Base-by-base conservation (phyloP, 2,797 vertebrate genomes). In the Onychomys leucogaster region DNA sequence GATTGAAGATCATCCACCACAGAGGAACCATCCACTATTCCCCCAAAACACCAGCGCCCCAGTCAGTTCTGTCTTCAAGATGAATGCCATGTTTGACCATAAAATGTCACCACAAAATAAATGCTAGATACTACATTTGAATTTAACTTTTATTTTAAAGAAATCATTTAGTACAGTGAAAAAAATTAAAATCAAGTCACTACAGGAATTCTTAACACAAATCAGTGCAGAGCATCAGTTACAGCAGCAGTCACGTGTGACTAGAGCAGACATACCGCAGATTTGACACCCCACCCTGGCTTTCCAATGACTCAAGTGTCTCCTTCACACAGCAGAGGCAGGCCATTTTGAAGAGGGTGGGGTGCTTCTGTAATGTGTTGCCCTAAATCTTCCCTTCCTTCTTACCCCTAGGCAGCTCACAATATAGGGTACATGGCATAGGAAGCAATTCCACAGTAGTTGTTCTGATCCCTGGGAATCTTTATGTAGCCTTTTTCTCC, bases 381-480 rank as follows among this genome's bases (percentile, higher is more conserved):
- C 41, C 34, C 12, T 52, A 29, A 76, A 76, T 67, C 67, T 13
- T 46, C 12, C 23, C 55, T 41, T 75, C 81, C 21, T 63, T 6
- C 2, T 37, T 19, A 13, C 9, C 10, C 14, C 25, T 19, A 96
- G 89, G 92, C 27, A 41, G 37, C 34, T 94, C 83, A 91, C 52
- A 67, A 67, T 49, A n/a, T 4, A 37, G 76, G 89, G 17, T 81
- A 81, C 71, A 34, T 49, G 6, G 89, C 63, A 6, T 63, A 43
- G 32, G 73, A 63, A 43, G 88, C 57, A 37, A 89, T 77, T 49
- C 57, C 73, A 95, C 99, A 99, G 98, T 99, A 99, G 98, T 99
- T 99, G 91, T 99, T 98, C 43, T 91, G 91, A 98, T 99, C 99
- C 97, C 99, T 99, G 32, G 99, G 99, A 99, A 99, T 99, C 93